phyloP scores from a whole-genome alignment of 2,113 vertebrate genomes.

The Misgurnus mizolepis region DNA sequence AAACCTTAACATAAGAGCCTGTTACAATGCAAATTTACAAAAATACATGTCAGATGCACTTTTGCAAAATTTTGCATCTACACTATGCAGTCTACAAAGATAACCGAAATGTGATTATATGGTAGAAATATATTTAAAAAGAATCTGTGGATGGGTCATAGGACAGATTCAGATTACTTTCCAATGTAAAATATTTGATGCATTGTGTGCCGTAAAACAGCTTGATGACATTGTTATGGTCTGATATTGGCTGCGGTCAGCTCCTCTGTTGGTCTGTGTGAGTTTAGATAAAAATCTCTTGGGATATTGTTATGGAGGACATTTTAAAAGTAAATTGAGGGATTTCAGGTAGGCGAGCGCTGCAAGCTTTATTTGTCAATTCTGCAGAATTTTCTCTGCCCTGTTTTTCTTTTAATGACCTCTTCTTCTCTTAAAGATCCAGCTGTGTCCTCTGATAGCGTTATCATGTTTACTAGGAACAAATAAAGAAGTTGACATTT shows the following conservation, averaged over 20 bases:
- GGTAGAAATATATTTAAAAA: too few species aligned
- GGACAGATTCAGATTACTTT: too few species aligned
- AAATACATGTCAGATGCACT: too few species aligned
- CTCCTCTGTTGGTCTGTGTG: background rate
- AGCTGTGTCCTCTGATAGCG: background rate
- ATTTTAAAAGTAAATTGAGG: slow-evolving; percentile 38
- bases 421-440: background rate
- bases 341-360: slow-evolving; percentile 47
- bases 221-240: too few species aligned
- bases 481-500: background rate
- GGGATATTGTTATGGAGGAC: slow-evolving; percentile 41
- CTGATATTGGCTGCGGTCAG: background rate
- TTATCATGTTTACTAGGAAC: background rate
- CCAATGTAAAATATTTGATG: too few species aligned
- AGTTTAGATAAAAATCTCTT: slow-evolving; percentile 37
- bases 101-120: too few species aligned
- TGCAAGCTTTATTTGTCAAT: slow-evolving; percentile 27
- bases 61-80: too few species aligned
- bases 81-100: too few species aligned
- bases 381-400: slow-evolving; percentile 36
- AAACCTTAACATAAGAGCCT: too few species aligned
- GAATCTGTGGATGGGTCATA: too few species aligned
- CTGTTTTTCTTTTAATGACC: background rate
- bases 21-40: too few species aligned
- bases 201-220: too few species aligned